phyloP scores from a whole-genome alignment of 2,888 invertebrate genomes.

The Ephialtes manifestator region DNA sequence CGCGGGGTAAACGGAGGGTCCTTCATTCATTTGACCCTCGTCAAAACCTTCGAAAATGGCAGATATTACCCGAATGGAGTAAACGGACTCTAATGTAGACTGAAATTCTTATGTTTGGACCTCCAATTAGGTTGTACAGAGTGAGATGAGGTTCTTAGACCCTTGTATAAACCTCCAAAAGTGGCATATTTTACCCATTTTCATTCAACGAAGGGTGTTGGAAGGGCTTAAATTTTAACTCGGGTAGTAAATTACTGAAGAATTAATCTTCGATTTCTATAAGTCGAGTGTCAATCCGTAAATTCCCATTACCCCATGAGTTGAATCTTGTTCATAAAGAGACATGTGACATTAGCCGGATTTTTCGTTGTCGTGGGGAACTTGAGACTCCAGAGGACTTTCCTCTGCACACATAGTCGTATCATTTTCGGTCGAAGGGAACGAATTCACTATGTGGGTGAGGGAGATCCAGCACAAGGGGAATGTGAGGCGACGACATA shows the following conservation, averaged over 20 bases:
- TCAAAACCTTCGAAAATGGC: too few species aligned
- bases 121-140: too few species aligned
- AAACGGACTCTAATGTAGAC: too few species aligned
- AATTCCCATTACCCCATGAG: neutral
- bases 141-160: too few species aligned
- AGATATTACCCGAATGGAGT: too few species aligned
- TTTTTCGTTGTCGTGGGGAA: conserved; percentile 57
- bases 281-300: neutral
- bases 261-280: neutral
- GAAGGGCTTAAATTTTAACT: too few species aligned
- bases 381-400: conserved; percentile 1
- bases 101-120: too few species aligned
- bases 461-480: conserved; percentile 75
- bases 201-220: too few species aligned
- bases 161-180: too few species aligned
- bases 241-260: neutral
- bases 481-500: conserved; percentile 64
- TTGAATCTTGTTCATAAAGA: neutral
- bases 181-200: too few species aligned
- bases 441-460: conserved; percentile 71
- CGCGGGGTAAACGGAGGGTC: too few species aligned
- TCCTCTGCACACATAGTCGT: conserved; percentile 41
- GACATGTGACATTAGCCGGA: neutral
- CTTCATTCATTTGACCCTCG: too few species aligned
- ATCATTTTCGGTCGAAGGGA: conserved; percentile 60